phyloP scores from a whole-genome alignment of 2,113 vertebrate species.

The Tinamus guttatus region DNA sequence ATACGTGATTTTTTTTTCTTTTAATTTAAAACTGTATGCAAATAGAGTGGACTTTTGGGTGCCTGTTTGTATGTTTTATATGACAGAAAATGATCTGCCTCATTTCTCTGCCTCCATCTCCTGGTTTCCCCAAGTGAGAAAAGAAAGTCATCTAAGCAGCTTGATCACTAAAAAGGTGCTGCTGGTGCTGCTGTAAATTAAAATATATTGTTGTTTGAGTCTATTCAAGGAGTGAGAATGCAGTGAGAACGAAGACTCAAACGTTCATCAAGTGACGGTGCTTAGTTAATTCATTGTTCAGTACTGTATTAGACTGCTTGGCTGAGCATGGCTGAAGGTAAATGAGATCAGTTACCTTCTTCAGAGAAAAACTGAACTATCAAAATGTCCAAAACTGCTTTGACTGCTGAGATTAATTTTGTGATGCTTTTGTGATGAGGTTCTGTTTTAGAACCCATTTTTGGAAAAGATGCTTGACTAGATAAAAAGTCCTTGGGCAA shows the following conservation, averaged over 20 bases:
- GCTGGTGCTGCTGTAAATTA: not conserved
- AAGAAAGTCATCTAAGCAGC: not conserved
- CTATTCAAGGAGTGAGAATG: not conserved
- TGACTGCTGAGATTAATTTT: not conserved
- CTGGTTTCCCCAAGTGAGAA: not conserved
- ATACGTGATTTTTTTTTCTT: not conserved
- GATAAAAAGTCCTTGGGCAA: not conserved
- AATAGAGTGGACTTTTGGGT: not conserved
- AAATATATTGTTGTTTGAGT: not conserved
- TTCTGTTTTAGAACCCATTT: not conserved
- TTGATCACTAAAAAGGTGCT: not conserved
- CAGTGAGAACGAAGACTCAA: not conserved
- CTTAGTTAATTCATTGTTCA: slow-evolving; percentile 9
- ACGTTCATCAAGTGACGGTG: not conserved
- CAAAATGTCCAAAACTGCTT: not conserved
- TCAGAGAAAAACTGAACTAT: slow-evolving; percentile 30
- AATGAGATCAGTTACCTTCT: slow-evolving; percentile 18
- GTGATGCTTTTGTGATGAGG: not conserved
- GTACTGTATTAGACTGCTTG: not conserved
- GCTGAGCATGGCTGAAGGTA: not conserved
- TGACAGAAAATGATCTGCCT: not conserved
- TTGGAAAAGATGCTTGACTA: not conserved
- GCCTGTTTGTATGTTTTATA: not conserved
- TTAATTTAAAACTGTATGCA: not conserved
- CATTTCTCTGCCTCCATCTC: not conserved